Evolutionary conservation across 53 echinoderm and acorn worm species (phyloP), one percentile per base, ranked within the genome.

Genomic region (Stichopus horrens): DNA sequence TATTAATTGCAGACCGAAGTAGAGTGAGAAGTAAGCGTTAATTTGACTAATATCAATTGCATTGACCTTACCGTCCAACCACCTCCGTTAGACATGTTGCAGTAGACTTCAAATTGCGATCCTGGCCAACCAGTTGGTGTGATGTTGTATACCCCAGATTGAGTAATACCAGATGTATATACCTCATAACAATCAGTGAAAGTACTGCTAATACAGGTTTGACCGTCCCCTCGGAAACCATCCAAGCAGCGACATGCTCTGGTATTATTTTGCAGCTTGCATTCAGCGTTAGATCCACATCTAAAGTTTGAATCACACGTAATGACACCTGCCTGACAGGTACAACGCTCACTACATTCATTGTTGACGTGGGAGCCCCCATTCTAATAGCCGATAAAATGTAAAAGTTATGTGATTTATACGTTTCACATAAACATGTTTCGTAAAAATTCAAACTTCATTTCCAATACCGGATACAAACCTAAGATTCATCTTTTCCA

Each of bases 111-210:
- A 51, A 85, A 85, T 52, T 8, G 22, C 52, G 84, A 59, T 8
- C 23, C 84, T 5, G 84, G 20, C 84, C 85, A 85, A 23, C 66
- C 85, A 67, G 85, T 37, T 67, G 85, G 85, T 67, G 66, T 85
- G 52, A 85, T 65, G 66, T 7, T 85, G 52, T 85, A 66, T 37
- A 85, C 66, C 5, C 85, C 85, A 52, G 37, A 14, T 10, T 14
- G 10, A 5, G 10, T 67, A 18, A 65, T 65, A 63, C 85, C 85
- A 67, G 52, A 63, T 8, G 23, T 65, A 18, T 22, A 65, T 7
- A 85, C 66, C 6, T 85, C 85, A 65, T 85, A 9, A 37, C 85
- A 85, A 59, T 85, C 85, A 4, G 85, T 59, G 18, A 14, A 68
- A n/a, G 7, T 16, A 21, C 18, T 55, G 10, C 20, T 54, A 6